Evolutionary conservation across 1,140 invertebrate genomes (phyloP).

Genomic region (Hycleus phaleratus): DNA sequence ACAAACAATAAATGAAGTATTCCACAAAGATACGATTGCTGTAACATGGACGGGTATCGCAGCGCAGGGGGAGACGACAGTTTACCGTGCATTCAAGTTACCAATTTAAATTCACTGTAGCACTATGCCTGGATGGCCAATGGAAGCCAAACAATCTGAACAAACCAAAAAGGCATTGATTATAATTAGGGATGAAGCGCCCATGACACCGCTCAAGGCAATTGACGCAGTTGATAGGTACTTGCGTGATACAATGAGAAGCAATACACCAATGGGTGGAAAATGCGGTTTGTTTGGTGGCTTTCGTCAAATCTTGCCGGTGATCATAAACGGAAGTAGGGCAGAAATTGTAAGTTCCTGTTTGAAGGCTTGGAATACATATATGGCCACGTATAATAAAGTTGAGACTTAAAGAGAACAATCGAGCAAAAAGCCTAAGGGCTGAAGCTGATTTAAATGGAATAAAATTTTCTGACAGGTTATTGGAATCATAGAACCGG

Average conservation of each 20-base stretch:
- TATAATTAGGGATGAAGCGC: constrained; percentile 36
- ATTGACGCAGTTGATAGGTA: constrained; percentile 24
- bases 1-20: neutral
- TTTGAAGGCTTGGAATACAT: too few species aligned
- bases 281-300: neutral
- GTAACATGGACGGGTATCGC: constrained; percentile 33
- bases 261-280: neutral
- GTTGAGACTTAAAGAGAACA: too few species aligned
- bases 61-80: constrained; percentile 25
- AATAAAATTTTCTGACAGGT: too few species aligned
- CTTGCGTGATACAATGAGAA: constrained; percentile 19
- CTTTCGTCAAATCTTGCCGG: neutral
- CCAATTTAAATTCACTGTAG: constrained; percentile 17
- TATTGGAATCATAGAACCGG: too few species aligned
- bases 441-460: too few species aligned
- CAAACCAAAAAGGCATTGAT: constrained; percentile 17
- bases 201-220: constrained; percentile 28
- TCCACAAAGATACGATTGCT: constrained; percentile 17
- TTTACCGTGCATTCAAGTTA: constrained; percentile 31
- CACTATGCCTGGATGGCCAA: constrained; percentile 14
- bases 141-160: constrained; percentile 8
- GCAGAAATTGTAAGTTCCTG: too few species aligned
- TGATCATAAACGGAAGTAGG: neutral
- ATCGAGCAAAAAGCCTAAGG: too few species aligned
- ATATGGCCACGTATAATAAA: too few species aligned